Conservation (phyloP, 2,113 vertebrate species). For the Chlorocebus sabaeus region DNA sequence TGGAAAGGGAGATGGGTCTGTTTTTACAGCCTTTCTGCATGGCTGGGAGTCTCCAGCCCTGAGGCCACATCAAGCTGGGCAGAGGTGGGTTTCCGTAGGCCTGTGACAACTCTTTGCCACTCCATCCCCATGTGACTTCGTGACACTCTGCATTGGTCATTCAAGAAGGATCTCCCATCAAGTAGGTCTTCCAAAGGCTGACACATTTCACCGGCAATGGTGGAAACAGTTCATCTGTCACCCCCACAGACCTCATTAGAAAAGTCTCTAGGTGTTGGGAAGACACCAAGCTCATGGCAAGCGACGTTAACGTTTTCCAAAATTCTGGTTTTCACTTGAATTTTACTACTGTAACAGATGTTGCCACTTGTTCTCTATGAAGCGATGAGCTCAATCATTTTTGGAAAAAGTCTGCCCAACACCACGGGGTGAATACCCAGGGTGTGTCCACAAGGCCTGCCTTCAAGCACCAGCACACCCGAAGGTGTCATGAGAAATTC, state of each 20-base stretch:
- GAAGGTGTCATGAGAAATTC: not conserved
- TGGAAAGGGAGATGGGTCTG: not conserved
- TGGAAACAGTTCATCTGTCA: not conserved
- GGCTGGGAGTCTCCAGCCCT: not conserved
- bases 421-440: not conserved
- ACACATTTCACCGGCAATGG: fast-evolving
- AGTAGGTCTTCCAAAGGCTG: not conserved
- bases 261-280: not conserved
- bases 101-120: not conserved
- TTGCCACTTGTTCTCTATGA: not conserved
- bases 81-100: not conserved
- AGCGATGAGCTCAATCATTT: not conserved
- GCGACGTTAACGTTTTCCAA: not conserved
- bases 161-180: not conserved
- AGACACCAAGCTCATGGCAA: not conserved
- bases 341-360: not conserved
- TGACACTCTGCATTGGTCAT: fast-evolving
- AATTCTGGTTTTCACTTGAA: not conserved
- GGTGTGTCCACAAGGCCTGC: not conserved
- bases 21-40: not conserved
- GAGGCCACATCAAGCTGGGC: not conserved
- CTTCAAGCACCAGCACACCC: not conserved
- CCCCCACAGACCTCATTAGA: not conserved
- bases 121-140: not conserved
- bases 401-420: not conserved